Evolutionary conservation across 2,797 vertebrate species (phyloP).

Genomic region (Chelonia mydas): DNA sequence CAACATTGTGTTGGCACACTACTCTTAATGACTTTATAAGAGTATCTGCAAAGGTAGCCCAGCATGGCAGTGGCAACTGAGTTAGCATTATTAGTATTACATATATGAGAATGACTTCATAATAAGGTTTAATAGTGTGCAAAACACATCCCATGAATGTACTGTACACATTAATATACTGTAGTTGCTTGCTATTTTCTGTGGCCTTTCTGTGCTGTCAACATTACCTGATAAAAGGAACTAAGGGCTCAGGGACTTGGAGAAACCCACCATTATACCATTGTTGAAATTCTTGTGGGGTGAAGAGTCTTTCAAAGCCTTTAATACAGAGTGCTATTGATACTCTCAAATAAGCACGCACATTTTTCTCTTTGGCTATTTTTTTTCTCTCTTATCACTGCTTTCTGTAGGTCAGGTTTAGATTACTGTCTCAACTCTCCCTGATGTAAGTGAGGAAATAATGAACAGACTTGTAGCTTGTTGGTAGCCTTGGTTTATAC

Average conservation of each 20-base stretch:
- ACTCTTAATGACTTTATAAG: background rate
- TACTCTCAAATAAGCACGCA: conserved; percentile 10
- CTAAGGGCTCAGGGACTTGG: background rate
- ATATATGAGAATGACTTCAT: accelerated
- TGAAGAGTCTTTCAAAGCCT: background rate
- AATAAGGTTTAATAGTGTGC: background rate
- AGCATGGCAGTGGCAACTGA: background rate
- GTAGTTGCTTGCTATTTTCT: background rate
- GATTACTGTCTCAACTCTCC: background rate
- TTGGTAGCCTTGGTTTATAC: background rate
- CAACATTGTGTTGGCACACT: background rate
- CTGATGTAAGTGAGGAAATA: background rate
- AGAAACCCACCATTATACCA: background rate
- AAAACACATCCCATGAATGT: background rate
- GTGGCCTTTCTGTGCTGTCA: background rate
- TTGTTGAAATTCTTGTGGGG: background rate
- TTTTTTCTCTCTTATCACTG: background rate
- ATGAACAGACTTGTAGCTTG: background rate
- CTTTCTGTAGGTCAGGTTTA: background rate
- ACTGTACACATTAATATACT: background rate
- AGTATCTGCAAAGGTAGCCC: background rate
- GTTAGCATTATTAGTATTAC: background rate
- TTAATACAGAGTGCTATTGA: background rate
- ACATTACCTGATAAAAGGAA: background rate
- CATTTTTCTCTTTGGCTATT: conserved; percentile 10